phyloP scores from a whole-genome alignment of 2,113 vertebrate species.

The Phylloscopus trochiloides region DNA sequence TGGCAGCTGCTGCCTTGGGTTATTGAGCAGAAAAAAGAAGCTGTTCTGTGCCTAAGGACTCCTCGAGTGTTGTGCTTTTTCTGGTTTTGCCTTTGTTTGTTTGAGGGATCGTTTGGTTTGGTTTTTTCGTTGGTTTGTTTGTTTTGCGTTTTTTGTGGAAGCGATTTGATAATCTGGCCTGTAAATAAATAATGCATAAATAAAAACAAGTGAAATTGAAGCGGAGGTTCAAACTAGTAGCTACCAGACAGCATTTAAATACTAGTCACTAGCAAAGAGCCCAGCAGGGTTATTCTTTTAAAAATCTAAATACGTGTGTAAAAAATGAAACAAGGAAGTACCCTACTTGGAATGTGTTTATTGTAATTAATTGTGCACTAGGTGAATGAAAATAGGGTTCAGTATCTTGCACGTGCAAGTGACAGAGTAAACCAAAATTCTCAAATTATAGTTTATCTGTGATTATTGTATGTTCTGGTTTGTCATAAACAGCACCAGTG shows the following conservation, averaged over 20 bases:
- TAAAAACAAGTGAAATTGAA: neutral
- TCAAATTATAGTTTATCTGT: rapidly evolving
- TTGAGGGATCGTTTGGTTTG: neutral
- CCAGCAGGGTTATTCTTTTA: neutral
- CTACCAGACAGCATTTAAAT: neutral
- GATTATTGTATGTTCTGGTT: neutral
- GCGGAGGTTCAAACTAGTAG: neutral
- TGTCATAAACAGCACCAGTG: rapidly evolving
- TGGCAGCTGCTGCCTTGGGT: neutral
- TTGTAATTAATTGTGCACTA: neutral
- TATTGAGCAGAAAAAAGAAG: neutral
- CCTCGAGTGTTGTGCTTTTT: neutral
- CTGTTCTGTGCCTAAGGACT: neutral
- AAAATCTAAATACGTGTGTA: neutral
- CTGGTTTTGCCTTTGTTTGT: neutral
- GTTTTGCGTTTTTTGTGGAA: neutral
- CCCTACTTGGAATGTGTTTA: neutral
- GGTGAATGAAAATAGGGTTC: neutral
- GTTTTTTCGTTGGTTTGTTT: neutral
- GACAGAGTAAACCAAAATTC: neutral
- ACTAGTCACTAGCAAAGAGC: neutral
- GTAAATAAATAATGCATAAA: neutral
- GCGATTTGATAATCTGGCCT: neutral
- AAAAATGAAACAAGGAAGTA: neutral
- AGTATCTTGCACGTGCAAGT: neutral